phyloP scores from a whole-genome alignment of 2,888 invertebrate species.

The Ophioninae sp. region DNA sequence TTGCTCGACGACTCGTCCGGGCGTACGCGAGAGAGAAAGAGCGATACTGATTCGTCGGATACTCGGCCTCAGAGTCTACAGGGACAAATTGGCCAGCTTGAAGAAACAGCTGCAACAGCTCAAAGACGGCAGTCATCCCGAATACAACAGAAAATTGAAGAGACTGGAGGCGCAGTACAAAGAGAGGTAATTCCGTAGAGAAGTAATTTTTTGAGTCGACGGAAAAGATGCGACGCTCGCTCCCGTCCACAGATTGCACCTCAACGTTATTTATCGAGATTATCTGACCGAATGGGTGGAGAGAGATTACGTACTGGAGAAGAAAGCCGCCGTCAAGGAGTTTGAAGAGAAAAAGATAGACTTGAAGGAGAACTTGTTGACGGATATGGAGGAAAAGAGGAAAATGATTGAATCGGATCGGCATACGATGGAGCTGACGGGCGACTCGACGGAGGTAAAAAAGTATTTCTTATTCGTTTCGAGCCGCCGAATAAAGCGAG shows the following conservation, averaged over 20 bases:
- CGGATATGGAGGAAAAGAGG: conserved; percentile 96
- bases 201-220: neutral
- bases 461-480: neutral
- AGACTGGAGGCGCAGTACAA: conserved; percentile 91
- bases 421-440: conserved; percentile 93
- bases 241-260: conserved; percentile 81
- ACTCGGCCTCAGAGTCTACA: conserved; percentile 86
- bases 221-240: neutral
- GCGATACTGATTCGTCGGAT: no score
- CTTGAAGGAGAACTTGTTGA: conserved; percentile 92
- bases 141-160: conserved; percentile 91
- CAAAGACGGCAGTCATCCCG: conserved; percentile 92
- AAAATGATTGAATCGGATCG: conserved; percentile 94
- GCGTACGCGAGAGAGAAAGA: neutral
- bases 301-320: conserved; percentile 92
- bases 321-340: conserved; percentile 93
- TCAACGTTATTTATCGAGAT: conserved; percentile 90
- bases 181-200: conserved; percentile 83
- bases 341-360: conserved; percentile 98
- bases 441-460: conserved; percentile 90
- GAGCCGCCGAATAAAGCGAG: no score
- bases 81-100: conserved; percentile 93
- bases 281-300: conserved; percentile 94
- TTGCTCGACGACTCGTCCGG: neutral
- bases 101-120: conserved; percentile 95